Evolutionary conservation across 2,113 vertebrate genomes (phyloP).

Genomic region (Prinia subflava): DNA sequence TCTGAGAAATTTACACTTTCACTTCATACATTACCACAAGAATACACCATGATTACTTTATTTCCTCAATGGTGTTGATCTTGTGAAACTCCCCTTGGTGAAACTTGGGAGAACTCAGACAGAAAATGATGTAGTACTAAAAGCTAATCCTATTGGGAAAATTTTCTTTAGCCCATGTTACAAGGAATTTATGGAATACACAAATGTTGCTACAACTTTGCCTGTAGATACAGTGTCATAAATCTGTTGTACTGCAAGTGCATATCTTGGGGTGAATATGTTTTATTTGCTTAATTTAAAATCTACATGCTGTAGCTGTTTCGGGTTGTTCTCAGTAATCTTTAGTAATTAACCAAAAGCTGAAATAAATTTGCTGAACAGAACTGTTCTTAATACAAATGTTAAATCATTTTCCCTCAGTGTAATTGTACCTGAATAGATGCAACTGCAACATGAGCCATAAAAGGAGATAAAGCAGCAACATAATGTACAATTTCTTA

Average conservation of each 20-base stretch:
- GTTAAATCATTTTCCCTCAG: constrained; percentile 42
- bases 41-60: background rate
- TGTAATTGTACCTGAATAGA: constrained; percentile 65
- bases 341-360: constrained; percentile 69
- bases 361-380: constrained; percentile 66
- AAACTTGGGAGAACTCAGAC: background rate
- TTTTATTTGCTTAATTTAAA: constrained; percentile 42
- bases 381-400: constrained; percentile 61
- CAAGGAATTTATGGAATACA: background rate
- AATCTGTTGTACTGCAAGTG: background rate
- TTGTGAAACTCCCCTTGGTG: background rate
- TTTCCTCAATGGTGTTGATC: background rate
- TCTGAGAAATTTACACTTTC: background rate
- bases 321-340: constrained; percentile 3
- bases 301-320: background rate
- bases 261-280: background rate
- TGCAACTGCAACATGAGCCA: constrained; percentile 53
- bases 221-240: background rate
- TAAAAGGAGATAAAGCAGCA: constrained; percentile 73
- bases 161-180: background rate
- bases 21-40: background rate
- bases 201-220: background rate
- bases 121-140: background rate
- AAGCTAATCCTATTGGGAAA: background rate
- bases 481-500: constrained; percentile 72